A percentile compares a stretch with the other conserved stretches of the same genome.
Conservation (phyloP, 2,797 vertebrate species). For the Molossus molossus region DNA sequence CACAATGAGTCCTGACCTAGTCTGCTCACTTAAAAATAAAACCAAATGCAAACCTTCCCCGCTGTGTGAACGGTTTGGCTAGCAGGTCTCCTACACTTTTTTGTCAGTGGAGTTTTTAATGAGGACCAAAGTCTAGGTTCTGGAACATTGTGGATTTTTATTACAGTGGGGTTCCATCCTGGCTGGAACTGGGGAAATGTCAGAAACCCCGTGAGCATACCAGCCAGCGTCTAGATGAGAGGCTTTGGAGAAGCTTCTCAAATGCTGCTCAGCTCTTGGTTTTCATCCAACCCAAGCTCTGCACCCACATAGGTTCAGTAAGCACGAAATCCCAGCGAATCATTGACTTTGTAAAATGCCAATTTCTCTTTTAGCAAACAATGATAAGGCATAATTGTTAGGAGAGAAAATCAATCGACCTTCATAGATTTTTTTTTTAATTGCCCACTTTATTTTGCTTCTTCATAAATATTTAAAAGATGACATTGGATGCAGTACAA, state of each 20-base stretch:
- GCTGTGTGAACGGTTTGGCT: conserved; percentile 81
- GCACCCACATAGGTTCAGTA: conserved; percentile 65
- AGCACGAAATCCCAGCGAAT: conserved; percentile 74
- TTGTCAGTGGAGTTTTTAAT: conserved; percentile 85
- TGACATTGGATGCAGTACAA: conserved; percentile 54
- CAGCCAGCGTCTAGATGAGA: conserved; percentile 80
- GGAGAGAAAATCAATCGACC: conserved; percentile 77
- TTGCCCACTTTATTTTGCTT: conserved; percentile 78
- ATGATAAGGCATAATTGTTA: conserved; percentile 80
- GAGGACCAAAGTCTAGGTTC: conserved; percentile 82
- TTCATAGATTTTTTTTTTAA: conserved; percentile 82
- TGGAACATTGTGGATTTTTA: conserved; percentile 85
- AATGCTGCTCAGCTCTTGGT: conserved; percentile 70
- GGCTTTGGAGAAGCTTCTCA: conserved; percentile 74
- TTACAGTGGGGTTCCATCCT: conserved; percentile 85
- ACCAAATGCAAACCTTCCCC: conserved; percentile 76
- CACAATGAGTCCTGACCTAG: conserved; percentile 77
- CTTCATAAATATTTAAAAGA: conserved; percentile 70
- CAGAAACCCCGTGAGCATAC: conserved; percentile 78
- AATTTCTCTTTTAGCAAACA: conserved; percentile 76
- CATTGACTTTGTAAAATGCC: conserved; percentile 77
- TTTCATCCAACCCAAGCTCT: conserved; percentile 75
- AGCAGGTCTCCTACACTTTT: conserved; percentile 77
- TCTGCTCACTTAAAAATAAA: conserved; percentile 85
- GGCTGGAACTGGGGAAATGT: conserved; percentile 77